These are phyloP conservation scores for Choloepus didactylus DNA, from an alignment of 2,797 vertebrate species.

Conservation along the genomic window DNA sequence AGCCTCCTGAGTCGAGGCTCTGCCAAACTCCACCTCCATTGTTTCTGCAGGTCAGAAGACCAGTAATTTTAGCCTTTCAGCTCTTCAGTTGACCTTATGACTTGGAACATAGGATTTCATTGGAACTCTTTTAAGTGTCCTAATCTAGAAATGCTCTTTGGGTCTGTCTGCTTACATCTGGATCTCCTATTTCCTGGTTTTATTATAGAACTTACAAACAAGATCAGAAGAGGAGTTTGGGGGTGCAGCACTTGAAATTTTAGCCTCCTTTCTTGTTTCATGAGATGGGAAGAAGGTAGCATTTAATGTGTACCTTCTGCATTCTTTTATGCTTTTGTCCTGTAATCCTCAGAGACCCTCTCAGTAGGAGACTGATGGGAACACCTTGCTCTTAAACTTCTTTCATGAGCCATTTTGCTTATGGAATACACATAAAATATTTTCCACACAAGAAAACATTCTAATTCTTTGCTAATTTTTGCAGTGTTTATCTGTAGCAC, in stretches of 20 bases:
- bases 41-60: neutral
- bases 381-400: conserved; percentile 10
- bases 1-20: neutral
- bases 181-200: conserved; percentile 32
- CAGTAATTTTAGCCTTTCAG: conserved; percentile 42
- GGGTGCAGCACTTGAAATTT: neutral
- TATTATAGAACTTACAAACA: conserved; percentile 50
- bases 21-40: neutral
- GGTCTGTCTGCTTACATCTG: conserved; percentile 28
- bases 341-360: conserved; percentile 20
- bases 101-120: conserved; percentile 43
- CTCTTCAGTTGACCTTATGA: neutral
- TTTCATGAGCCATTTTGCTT: conserved; percentile 33
- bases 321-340: neutral
- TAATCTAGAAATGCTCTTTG: neutral
- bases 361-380: conserved; percentile 46
- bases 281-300: neutral
- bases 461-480: neutral
- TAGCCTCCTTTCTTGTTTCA: conserved; percentile 8
- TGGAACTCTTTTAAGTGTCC: neutral
- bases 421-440: conserved; percentile 4
- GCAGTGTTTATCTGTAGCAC: neutral
- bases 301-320: neutral
- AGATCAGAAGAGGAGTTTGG: neutral
- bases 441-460: conserved; percentile 41